Base-by-base conservation (phyloP, 2,797 vertebrate species). In the Chelmon rostratus region DNA sequence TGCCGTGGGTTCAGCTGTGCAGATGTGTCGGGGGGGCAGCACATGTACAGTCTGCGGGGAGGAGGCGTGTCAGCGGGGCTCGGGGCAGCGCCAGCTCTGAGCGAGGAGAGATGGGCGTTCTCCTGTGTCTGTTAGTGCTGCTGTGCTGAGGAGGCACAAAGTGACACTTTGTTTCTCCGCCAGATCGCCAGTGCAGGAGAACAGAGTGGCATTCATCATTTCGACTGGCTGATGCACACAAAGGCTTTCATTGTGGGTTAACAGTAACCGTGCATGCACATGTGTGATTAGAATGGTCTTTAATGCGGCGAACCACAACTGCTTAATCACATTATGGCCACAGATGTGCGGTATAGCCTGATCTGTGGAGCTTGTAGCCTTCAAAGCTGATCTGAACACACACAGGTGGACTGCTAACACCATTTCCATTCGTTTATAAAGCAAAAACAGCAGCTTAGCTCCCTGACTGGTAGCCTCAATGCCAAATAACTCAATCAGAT, bases 181-280 rank as follows among this genome's bases (percentile, higher is more conserved):
- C 93, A 91, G 90, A 91, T 81, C 86, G 84, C 78, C 90, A 56
- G 87, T 25, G 90, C 91, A 76, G 88, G 79, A 88, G 93, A 94
- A 96, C 95, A 96, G 93, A 92, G 91, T 76, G 81, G 92, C 93
- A 95, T 96, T 96, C 93, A 95, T 88, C 88, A 77, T 79, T 92
- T 90, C 72, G 38, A 86, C 90, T 56, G 89, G 77, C 88, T 75
- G 85, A 83, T 58, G 69, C 70, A 59, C 84, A 96, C 94, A 96
- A 94, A 93, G 93, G 69, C 82, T 53, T 59, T 81, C 89, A 87
- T 93, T 96, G 92, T 94, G 87, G 77, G 31, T 83, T 58, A 87
- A 89, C 93, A 88, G 82, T 84, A 90, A 74, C 71, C 57, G 28
- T 62, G 78, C 63, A 73, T 82, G 80, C 86, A 84, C 79, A 86